A percentile compares a stretch with the other conserved stretches of the same genome.
These are phyloP conservation scores for Eucidaris tribuloides DNA, from an alignment of 35 echinoderm and acorn worm genomes.

Conservation along the genomic window DNA sequence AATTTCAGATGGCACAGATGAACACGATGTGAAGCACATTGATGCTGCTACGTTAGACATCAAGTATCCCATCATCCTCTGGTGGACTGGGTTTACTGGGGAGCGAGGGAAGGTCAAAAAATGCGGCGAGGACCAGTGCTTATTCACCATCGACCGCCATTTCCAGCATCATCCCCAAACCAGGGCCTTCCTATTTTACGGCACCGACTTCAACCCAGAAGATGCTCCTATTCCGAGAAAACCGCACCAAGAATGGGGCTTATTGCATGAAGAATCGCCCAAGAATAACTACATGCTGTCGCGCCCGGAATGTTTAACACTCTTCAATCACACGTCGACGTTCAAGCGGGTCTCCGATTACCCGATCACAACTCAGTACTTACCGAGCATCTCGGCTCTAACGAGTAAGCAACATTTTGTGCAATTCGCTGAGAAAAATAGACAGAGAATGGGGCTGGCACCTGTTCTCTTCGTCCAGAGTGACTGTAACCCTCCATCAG, in stretches of 20 bases:
- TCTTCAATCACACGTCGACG: slow-evolving; percentile 94
- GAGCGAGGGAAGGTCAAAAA: slow-evolving; percentile 71
- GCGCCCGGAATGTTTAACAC: slow-evolving; percentile 74
- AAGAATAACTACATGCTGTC: slow-evolving; percentile 96
- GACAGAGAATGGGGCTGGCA: slow-evolving; percentile 33
- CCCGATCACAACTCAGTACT: slow-evolving; percentile 93
- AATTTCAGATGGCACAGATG: slow-evolving; percentile 46
- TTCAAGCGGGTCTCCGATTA: slow-evolving; percentile 83
- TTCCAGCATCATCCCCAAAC: slow-evolving; percentile 80
- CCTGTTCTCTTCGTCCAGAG: slow-evolving; percentile 82
- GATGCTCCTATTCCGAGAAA: slow-evolving; percentile 83
- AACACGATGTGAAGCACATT: slow-evolving; percentile 32
- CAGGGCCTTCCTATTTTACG: slow-evolving; percentile 92
- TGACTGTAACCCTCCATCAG: slow-evolving; percentile 94
- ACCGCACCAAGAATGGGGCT: slow-evolving; percentile 77
- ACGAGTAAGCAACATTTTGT: slow-evolving; percentile 44
- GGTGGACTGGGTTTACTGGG: slow-evolving; percentile 93
- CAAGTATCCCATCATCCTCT: slow-evolving; percentile 81
- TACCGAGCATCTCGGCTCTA: slow-evolving; percentile 59
- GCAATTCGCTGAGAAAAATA: slow-evolving; percentile 61
- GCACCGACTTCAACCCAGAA: slow-evolving; percentile 70
- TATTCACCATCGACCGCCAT: slow-evolving; percentile 82
- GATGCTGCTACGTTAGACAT: slow-evolving; percentile 30
- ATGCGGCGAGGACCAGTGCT: slow-evolving; percentile 70
- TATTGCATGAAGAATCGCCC: slow-evolving; percentile 96